Conservation (phyloP, 2,888 invertebrate species). For the Beris morrisii region DNA sequence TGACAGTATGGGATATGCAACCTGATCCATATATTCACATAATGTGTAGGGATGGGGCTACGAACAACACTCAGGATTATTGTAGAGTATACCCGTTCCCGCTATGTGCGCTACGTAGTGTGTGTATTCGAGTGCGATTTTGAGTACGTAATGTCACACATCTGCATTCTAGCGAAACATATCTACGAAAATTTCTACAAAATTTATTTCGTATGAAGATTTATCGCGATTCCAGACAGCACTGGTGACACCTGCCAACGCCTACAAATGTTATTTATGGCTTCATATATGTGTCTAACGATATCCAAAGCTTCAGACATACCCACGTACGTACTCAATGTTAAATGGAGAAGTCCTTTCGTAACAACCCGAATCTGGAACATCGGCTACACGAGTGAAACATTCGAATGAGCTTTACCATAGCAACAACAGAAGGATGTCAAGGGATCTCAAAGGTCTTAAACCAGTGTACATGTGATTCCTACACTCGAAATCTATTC, state of each 20-base stretch:
- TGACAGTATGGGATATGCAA: conserved; percentile 29
- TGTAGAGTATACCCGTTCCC: neutral
- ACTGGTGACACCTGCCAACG: conserved; percentile 59
- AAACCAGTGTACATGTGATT: too few relatives aligned
- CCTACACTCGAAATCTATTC: neutral
- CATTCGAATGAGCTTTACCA: neutral
- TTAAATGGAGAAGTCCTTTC: neutral
- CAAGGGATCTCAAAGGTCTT: neutral
- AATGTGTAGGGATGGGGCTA: conserved; percentile 24
- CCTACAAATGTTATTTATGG: conserved; percentile 58
- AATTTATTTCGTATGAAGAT: conserved; percentile 52
- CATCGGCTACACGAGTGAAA: neutral
- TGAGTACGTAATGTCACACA: conserved; percentile 34
- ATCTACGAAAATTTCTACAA: conserved; percentile 40
- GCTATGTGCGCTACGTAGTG: neutral
- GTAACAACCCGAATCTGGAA: neutral
- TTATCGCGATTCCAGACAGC: conserved; percentile 58
- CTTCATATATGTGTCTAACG: conserved; percentile 41
- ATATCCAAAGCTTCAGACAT: neutral
- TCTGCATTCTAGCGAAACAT: conserved; percentile 35
- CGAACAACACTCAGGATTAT: conserved; percentile 9
- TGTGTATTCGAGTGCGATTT: conserved; percentile 25
- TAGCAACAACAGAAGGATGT: neutral
- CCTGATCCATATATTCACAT: conserved; percentile 11
- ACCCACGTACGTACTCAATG: neutral